Evolutionary conservation across 1,140 invertebrate genomes (phyloP), one percentile per base, ranked within the genome.

Genomic region (Drosophila lini): DNA sequence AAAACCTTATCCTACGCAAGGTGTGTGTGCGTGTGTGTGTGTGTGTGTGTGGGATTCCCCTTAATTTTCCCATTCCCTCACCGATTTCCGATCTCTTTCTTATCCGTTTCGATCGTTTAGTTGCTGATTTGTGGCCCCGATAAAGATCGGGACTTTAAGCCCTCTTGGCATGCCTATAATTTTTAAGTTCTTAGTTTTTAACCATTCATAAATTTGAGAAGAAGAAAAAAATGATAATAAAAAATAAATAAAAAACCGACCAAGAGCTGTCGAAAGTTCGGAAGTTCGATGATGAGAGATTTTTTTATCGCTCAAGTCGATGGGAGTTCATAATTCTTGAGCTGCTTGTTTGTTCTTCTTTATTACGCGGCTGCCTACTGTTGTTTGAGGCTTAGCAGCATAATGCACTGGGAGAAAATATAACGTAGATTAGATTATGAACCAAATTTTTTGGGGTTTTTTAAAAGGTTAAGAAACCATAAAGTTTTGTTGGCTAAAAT

Each of bases 151-250:
- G 50, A 38, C 67, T 71, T 31, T 85, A 84, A 85, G 62, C 77
- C 62, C 25, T 28, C 57, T 70, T 40, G 81, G 81, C 74, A 84
- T 84, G 78, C 81, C 73, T 77, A 84, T 84, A 85, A 84, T 69
- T 84, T 84, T 60, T 67, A 55, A 55, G 76, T 40, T 58, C 82
- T 71, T 50, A 62, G 47, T 74, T 55, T 53, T 55, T 55, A 36
- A 15, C 28, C 28, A 31, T 62, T 31, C 16, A 71, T 56, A 53
- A 67, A 22, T 47, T 59, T 59, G 15, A 42, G 13, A 65, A 65
- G 32, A 40, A 47, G 31, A 25, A 60, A 44, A 15, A 32, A 4
- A 3, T 7, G 10, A 13, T 32, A 32, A 50, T 50, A 67, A 50
- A 40, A 65, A 63, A 25, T 15, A 36, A 53, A 36, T 1, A 19